Evolutionary conservation across 2,888 invertebrate species (phyloP), one percentile per base, ranked within the genome.

Genomic region (Coenonympha arcania): DNA sequence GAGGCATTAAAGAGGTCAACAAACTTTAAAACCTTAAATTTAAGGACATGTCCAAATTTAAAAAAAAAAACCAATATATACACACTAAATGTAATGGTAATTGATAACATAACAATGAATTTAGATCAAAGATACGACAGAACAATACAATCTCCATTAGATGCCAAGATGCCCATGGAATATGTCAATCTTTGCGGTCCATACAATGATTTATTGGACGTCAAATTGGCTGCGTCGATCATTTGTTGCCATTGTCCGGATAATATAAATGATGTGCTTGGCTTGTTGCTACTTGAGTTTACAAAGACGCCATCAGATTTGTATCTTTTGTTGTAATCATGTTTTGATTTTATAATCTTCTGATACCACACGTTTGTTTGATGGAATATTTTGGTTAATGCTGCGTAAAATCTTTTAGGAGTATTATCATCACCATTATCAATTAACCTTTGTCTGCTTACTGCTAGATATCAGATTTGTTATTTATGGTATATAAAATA

Each of bases 161-260:
- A 34, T 24, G 44, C n/a, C 22, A 5, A 37, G 20, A 37, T 24
- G 39, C 44, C 44, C 34, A 26, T 24, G 33, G 26, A 26, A 44
- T 26, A 24, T 26, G 44, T 34, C 44, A 34, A 26, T 44, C 33
- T 44, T 33, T 33, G 44, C 33, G 22, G 34, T 44, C 34, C 36
- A 18, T 44, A 44, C 34, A 44, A 44, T 44, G 44, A 44, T 44
- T 44, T 33, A 44, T 44, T 33, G 5, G 24, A 18, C 19, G 33
- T 44, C 34, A 34, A 44, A 44, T 44, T 34, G 34, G 34, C 9
- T 16, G 26, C 18, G n/a, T 34, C 26, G 4, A 26, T 16, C 44
- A 44, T 44, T 44, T 44, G 34, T 44, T n/a, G 22, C 22, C 6
- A 22, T 43, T 44, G 44, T 34, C 33, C 26, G 16, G 44, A 24